Conservation (phyloP, 2,888 invertebrate species). For the Phania funesta region DNA sequence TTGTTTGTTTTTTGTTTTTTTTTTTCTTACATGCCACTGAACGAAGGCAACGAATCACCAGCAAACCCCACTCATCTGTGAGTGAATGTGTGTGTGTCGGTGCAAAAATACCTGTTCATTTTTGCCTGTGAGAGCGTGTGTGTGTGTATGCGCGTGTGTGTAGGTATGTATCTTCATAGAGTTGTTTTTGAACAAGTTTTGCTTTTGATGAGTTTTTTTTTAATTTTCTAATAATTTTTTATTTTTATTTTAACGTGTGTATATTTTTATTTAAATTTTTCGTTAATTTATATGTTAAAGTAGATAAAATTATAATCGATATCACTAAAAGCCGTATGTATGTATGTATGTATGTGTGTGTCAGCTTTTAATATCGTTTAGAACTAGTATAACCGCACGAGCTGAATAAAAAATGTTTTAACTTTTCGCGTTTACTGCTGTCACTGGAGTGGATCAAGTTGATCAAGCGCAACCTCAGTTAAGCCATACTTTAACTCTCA, state of each 20-base stretch:
- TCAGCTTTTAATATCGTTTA: constrained; percentile 18
- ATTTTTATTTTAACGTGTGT: neutral
- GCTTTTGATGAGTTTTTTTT: constrained; percentile 10
- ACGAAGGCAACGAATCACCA: constrained; percentile 31
- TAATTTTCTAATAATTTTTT: neutral
- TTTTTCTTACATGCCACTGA: constrained; percentile 22
- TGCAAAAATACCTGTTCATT: constrained; percentile 30
- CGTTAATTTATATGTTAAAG: constrained; percentile 22
- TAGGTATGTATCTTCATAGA: neutral
- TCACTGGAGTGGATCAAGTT: constrained; percentile 68
- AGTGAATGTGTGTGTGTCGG: neutral
- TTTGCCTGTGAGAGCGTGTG: neutral
- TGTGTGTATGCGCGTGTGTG: neutral
- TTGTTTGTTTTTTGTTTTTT: constrained; percentile 6
- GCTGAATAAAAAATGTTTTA: constrained; percentile 15
- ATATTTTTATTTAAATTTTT: neutral
- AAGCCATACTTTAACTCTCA: constrained; percentile 62
- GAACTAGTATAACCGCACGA: constrained; percentile 54
- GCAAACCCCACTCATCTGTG: constrained; percentile 36
- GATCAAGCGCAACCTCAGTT: constrained; percentile 68
- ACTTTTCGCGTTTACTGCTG: constrained; percentile 66
- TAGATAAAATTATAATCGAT: constrained; percentile 40
- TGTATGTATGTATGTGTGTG: neutral
- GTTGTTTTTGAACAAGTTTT: constrained; percentile 46
- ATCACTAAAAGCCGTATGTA: constrained; percentile 4